Base-by-base conservation (phyloP, 2,888 invertebrate genomes). In the Romanomermis culicivorax region DNA sequence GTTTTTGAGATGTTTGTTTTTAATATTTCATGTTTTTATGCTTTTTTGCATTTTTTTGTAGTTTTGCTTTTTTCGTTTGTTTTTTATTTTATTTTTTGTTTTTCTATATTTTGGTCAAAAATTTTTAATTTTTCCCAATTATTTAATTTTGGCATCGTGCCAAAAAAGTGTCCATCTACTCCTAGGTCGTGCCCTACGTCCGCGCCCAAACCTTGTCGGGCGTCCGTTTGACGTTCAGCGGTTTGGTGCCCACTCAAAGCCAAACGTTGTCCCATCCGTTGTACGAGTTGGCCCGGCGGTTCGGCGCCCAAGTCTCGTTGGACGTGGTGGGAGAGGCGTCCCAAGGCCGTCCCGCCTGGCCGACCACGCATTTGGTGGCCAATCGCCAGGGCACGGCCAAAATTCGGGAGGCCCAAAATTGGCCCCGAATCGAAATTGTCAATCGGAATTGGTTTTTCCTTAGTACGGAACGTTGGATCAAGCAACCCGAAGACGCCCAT, bases 401-500 rank as follows among this genome's bases (percentile, higher is more conserved):
- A 75, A 67, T 70, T 2, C 63, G 64, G n/a, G 56, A 60, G 51
- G 71, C 68, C 1, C 25, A 24, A 23, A 2, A 48, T 23, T 56
- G 61, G n/a, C 36, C 49, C 14, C 11, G 29, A 4, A 51, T 63
- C 23, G 47, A 65, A 51, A 62, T 75, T 48, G 89, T 95, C 0
- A 86, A 83, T 55, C 83, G 87, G 0, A 83, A 86, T 58, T 95
- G 95, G 95, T 72, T 95, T 60, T 88, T 88, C 85, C 78, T 79
- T 17, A 91, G 89, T 68, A 83, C 85, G 0, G 89, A 93, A 71
- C 75, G 89, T 42, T 93, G 91, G 89, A n/a, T n/a, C n/a, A 85
- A 87, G 66, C 78, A 79, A 53, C 85, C 83, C 0, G 87, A 88
- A 69, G 24, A 63, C n/a, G 17, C 26, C n/a, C 24, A 51, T n/a